Conservation (phyloP, 2,888 invertebrate genomes). For the Drosophila bunnanda region DNA sequence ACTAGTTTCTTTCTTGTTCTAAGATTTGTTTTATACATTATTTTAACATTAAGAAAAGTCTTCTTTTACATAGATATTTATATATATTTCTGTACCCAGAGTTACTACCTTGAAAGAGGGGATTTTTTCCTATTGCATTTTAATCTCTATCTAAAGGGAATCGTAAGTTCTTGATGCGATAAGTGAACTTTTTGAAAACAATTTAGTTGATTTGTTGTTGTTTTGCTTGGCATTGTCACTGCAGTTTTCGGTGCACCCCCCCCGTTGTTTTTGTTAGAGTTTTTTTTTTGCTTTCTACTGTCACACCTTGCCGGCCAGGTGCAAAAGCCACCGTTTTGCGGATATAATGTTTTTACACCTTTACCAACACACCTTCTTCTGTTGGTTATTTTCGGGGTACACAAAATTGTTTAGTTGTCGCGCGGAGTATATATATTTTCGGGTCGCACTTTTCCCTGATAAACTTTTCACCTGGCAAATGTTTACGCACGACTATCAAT, state of each 20-base stretch:
- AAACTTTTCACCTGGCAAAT: conserved; percentile 50
- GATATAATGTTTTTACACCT: conserved; percentile 45
- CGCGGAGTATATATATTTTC: conserved; percentile 39
- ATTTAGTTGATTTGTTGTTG: conserved; percentile 27
- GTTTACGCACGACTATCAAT: conserved; percentile 52
- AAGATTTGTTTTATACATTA: too few species aligned
- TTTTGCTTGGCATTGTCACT: conserved; percentile 23
- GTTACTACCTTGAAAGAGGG: neutral
- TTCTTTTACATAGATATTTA: too few species aligned
- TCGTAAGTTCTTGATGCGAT: neutral
- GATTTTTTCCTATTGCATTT: neutral
- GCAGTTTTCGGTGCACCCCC: conserved; percentile 9
- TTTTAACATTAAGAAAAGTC: too few species aligned
- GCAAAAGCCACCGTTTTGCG: conserved; percentile 7
- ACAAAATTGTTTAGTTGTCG: conserved; percentile 65
- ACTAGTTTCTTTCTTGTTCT: too few species aligned
- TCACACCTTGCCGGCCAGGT: conserved; percentile 51
- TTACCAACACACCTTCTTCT: conserved; percentile 37
- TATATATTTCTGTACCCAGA: neutral
- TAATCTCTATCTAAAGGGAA: neutral
- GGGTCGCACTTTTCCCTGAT: neutral
- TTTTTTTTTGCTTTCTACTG: conserved; percentile 42
- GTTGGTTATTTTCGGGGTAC: conserved; percentile 66
- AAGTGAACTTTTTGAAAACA: conserved; percentile 1
- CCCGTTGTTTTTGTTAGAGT: conserved; percentile 17